phyloP scores from a whole-genome alignment of 2,888 invertebrate genomes.

The Ophion obscuratus region DNA sequence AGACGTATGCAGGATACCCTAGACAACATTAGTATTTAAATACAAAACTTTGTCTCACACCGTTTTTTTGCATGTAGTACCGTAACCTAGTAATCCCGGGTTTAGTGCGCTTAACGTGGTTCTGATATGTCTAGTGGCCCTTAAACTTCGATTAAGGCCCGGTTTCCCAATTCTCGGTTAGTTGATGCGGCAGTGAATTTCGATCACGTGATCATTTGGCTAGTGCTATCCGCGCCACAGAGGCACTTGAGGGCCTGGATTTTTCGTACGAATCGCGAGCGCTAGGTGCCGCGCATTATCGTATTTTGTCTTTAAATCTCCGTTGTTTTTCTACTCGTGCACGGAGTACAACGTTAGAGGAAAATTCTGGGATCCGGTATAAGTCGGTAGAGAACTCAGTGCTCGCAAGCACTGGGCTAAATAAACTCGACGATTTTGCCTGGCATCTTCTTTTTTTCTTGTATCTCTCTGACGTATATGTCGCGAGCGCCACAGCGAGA shows the following conservation, averaged over 20 bases:
- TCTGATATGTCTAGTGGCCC: too few species aligned
- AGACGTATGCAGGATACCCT: too few species aligned
- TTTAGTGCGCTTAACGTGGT: too few species aligned
- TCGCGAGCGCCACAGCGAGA: conserved; percentile 40
- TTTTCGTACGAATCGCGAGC: conserved; percentile 10
- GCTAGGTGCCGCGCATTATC: background rate
- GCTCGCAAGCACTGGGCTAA: conserved; percentile 55
- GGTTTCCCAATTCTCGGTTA: too few species aligned
- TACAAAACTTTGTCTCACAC: too few species aligned
- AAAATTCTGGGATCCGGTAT: background rate
- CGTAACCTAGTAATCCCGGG: too few species aligned
- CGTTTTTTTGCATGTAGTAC: too few species aligned
- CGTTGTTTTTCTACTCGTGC: background rate
- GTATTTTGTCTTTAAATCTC: background rate
- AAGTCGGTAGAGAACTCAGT: conserved; percentile 7
- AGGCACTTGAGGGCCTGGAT: background rate
- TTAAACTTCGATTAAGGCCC: too few species aligned
- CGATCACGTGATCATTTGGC: too few species aligned
- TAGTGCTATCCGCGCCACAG: too few species aligned
- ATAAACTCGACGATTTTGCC: conserved; percentile 58
- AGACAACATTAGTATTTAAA: too few species aligned
- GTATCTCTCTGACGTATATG: conserved; percentile 43
- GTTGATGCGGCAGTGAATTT: too few species aligned
- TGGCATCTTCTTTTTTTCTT: conserved; percentile 40
- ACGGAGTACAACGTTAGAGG: background rate